Evolutionary conservation across 1,140 invertebrate genomes (phyloP), one percentile per base, ranked within the genome.

Genomic region (Frieseomelitta varia): DNA sequence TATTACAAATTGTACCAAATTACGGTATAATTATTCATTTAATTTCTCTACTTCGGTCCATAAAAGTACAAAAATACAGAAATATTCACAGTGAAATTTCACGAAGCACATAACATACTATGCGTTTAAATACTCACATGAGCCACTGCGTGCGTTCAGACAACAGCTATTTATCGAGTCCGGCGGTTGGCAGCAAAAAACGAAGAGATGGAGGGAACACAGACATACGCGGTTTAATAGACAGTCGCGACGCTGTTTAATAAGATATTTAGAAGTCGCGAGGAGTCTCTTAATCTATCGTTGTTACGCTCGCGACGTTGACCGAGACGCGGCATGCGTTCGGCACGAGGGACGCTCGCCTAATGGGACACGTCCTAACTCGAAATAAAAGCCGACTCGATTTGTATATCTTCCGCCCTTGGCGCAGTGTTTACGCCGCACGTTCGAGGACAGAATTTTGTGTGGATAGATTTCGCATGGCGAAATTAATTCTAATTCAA

Each of bases 371-470:
- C 91, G 77, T 90, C 90, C 87, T 86, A 89, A 91, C 90, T 90
- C 81, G 88, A 92, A 92, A 90, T 92, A 92, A 92, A 92, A 91
- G 87, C 76, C 82, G 51, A 76, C 39, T 47, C 87, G 89, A 92
- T 92, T 92, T 92, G 91, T 92, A 91, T 91, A 92, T 92, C 86
- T 85, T 86, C 85, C 84, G 79, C 82, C 86, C 81, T 87, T 85
- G 69, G 39, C 69, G 74, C 69, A 86, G 80, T 85, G 81, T 90
- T 88, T 87, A 88, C 79, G 86, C 56, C 69, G 55, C 30, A 79
- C 34, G 67, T 58, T 30, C 47, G 73, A 56, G 24, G 4, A 21
- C 61, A 24, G 8, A 27, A 27, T 30, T 19, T 47, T n/a, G 17
- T 67, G 34, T 53, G 30, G 55, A 72, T 55, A 69, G 53, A 83